Conservation (phyloP, 2,113 vertebrate genomes). For the Catharus minimus region DNA sequence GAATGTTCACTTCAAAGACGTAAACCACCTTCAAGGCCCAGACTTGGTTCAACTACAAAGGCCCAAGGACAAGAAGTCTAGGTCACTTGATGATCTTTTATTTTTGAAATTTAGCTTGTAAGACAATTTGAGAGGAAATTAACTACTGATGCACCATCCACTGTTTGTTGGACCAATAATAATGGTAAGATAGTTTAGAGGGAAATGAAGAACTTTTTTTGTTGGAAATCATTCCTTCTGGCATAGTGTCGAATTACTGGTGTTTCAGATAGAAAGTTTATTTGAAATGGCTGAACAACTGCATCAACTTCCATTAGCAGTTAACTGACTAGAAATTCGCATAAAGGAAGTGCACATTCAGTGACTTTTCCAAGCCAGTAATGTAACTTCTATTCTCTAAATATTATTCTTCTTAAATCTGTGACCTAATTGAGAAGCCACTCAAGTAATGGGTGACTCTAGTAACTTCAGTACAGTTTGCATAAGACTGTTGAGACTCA, state of each 20-base stretch:
- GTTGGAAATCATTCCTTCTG: background rate
- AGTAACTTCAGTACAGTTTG: background rate
- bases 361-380: background rate
- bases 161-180: background rate
- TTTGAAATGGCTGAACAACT: background rate
- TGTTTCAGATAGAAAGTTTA: background rate
- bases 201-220: background rate
- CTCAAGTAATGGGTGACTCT: background rate
- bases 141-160: background rate
- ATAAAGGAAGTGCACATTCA: background rate
- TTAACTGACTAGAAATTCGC: constrained; percentile 4
- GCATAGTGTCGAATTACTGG: background rate
- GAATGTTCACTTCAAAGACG: background rate
- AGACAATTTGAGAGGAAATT: background rate
- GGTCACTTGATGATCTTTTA: background rate
- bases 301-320: background rate
- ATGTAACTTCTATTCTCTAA: background rate
- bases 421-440: background rate
- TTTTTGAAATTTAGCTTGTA: background rate
- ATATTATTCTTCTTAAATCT: background rate
- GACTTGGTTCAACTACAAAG: background rate
- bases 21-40: background rate
- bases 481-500: background rate
- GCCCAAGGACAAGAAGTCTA: background rate
- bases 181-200: background rate